phyloP scores from a whole-genome alignment of 2,113 vertebrate species.

The Pygoscelis adeliae region DNA sequence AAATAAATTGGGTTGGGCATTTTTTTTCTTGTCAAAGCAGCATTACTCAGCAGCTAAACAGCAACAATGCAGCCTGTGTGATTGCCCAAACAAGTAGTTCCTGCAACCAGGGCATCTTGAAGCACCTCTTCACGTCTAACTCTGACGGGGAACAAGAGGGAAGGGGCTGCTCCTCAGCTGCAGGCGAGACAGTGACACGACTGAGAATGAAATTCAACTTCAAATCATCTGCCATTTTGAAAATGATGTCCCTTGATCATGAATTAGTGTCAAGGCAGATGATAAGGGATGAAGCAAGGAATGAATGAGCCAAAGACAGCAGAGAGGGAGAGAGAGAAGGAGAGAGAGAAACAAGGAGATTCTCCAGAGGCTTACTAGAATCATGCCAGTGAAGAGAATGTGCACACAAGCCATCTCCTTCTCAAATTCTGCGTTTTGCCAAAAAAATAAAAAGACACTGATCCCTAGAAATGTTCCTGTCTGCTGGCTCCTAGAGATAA shows the following conservation, averaged over 20 bases:
- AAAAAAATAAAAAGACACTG: conserved; percentile 48
- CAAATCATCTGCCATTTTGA: neutral
- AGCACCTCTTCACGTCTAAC: neutral
- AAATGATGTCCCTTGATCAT: conserved; percentile 2
- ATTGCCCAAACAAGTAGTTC: conserved; percentile 47
- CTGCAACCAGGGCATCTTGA: neutral
- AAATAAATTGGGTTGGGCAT: conserved; percentile 46
- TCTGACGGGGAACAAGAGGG: neutral
- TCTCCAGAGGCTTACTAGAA: conserved; percentile 18
- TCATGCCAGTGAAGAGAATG: neutral
- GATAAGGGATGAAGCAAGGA: neutral
- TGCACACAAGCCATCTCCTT: conserved; percentile 35
- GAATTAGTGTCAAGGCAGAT: conserved; percentile 45
- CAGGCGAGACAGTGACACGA: neutral
- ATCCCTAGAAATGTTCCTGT: conserved; percentile 76
- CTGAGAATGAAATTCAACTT: neutral
- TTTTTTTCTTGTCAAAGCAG: neutral
- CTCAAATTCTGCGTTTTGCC: conserved; percentile 60
- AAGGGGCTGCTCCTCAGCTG: neutral
- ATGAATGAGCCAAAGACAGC: conserved; percentile 1
- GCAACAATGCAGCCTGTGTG: neutral
- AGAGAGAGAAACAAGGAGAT: neutral
- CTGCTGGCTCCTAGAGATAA: conserved; percentile 84
- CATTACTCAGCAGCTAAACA: conserved; percentile 58
- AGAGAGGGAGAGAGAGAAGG: neutral